Conservation (phyloP, 2,113 vertebrate genomes). For the Apus apus region DNA sequence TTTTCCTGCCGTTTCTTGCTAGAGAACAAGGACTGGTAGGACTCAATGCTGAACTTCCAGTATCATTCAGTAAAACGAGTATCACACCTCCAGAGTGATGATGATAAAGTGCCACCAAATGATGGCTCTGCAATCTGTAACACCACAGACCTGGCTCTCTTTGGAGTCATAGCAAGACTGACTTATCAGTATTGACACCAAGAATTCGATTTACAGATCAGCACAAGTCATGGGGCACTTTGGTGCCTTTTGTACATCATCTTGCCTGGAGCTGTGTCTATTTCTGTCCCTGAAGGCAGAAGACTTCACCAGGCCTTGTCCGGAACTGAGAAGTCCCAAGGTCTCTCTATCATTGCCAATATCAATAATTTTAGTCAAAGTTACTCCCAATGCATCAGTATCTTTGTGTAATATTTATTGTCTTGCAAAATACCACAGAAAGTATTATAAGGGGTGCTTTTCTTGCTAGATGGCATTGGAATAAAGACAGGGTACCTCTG, state of each 20-base stretch:
- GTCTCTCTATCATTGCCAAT: background rate
- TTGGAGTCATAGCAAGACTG: background rate
- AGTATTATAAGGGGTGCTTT: background rate
- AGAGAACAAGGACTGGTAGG: background rate
- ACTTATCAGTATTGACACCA: background rate
- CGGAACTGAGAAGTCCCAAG: background rate
- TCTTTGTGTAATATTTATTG: background rate
- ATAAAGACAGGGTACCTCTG: background rate
- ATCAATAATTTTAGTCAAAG: background rate
- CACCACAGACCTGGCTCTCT: background rate
- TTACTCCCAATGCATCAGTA: background rate
- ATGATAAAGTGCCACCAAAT: background rate
- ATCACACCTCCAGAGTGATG: background rate
- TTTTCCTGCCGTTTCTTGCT: background rate
- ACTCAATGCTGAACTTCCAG: background rate
- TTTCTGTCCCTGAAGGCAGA: background rate
- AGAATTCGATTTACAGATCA: background rate
- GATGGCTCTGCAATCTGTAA: background rate
- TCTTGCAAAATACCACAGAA: background rate
- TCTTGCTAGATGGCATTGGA: background rate
- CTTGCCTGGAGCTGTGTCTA: background rate
- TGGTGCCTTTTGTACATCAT: background rate
- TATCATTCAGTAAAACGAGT: background rate
- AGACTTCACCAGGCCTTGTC: background rate
- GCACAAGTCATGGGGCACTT: background rate